A percentile compares a stretch with the other conserved stretches of the same genome.
phyloP scores from a whole-genome alignment of 2,888 invertebrate species.

The Limenitis camilla region DNA sequence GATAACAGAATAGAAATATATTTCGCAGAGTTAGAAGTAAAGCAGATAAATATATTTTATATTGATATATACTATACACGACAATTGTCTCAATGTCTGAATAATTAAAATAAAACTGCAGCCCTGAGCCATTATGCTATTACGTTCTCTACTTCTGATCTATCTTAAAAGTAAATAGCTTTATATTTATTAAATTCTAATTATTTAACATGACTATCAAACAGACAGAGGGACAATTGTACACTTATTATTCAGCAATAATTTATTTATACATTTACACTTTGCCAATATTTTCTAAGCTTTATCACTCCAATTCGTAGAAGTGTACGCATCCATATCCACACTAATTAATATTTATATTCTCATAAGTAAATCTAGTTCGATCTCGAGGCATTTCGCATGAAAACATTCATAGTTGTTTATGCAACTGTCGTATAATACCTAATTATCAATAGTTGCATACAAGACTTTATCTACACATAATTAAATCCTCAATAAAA shows the following conservation, averaged over 20 bases:
- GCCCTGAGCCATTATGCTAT: not conserved
- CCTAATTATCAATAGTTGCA: no score
- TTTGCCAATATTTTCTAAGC: constrained; percentile 57
- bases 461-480: no score
- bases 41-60: constrained; percentile 66
- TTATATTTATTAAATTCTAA: not conserved
- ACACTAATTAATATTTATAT: constrained; percentile 45
- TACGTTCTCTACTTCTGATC: not conserved
- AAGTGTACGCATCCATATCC: constrained; percentile 28
- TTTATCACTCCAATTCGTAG: constrained; percentile 53
- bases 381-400: constrained; percentile 39
- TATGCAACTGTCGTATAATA: no score
- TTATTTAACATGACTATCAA: constrained; percentile 2
- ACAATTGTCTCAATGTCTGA: constrained; percentile 48
- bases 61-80: constrained; percentile 52
- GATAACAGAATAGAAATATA: constrained; percentile 55
- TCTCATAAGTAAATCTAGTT: constrained; percentile 11
- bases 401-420: constrained; percentile 22
- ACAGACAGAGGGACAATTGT: constrained; percentile 41
- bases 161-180: constrained; percentile 5
- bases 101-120: constrained; percentile 21
- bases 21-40: constrained; percentile 56
- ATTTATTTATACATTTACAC: constrained; percentile 68
- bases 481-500: no score
- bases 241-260: constrained; percentile 52